A percentile compares a stretch with the other conserved stretches of the same genome.
These are phyloP conservation scores for Mastomys natalensis DNA, from an alignment of 2,113 vertebrate genomes.

Conservation along the genomic window DNA sequence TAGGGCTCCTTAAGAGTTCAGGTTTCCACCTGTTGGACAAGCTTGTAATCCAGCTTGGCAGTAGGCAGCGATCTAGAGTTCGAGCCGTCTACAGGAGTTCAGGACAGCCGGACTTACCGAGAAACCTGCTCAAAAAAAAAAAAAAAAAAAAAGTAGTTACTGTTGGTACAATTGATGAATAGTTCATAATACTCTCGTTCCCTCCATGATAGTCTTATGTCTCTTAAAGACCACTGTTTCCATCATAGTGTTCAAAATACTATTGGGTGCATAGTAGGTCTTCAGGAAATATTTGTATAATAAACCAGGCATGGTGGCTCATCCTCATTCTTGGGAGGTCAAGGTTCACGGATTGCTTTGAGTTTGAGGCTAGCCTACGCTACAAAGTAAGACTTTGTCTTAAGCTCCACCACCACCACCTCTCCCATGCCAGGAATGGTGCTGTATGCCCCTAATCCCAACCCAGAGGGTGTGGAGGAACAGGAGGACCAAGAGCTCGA, in stretches of 20 bases:
- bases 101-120: too few species aligned
- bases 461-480: neutral
- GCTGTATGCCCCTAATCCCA: neutral
- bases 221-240: neutral
- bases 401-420: too few species aligned
- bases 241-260: neutral
- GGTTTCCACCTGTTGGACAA: constrained; percentile 11
- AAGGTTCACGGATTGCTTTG: neutral
- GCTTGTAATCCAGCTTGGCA: too few species aligned
- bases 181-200: constrained; percentile 44
- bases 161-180: neutral
- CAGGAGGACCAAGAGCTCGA: neutral
- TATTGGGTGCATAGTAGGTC: neutral
- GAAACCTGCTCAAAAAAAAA: too few species aligned
- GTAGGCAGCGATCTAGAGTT: too few species aligned
- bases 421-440: neutral
- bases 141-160: too few species aligned
- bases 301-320: neutral
- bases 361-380: neutral
- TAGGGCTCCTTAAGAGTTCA: constrained; percentile 24
- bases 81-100: too few species aligned
- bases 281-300: constrained; percentile 7
- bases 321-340: neutral
- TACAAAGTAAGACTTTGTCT: neutral
- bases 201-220: neutral